Base-by-base conservation (phyloP, 1,140 invertebrate species). In the Bombus confusus region DNA sequence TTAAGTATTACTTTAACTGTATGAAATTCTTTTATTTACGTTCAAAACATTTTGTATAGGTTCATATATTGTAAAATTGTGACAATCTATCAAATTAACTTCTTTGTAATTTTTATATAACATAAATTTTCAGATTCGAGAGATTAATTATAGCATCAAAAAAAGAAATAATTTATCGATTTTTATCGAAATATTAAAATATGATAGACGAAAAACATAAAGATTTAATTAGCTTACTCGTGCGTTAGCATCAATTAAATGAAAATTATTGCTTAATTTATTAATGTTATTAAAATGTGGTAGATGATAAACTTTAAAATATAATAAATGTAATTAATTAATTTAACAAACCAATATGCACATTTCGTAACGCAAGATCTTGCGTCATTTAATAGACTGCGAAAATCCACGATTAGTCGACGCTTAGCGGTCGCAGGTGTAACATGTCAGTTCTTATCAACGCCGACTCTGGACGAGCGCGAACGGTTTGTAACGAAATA, bases 371-470 rank as follows among this genome's bases (percentile, higher is more conserved):
- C 22, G 22, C 3, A 52, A 22, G 0, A 12, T 73, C 41, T 12
- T 28, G 10, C 28, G 68, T 41, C 43, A 62, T 74, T 82, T 74
- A 73, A 43, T 10, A 41, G n/a, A 39, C n/a, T 59, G n/a, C 72
- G 73, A 68, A 66, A 77, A 83, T 52, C 18, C 34, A 34, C 72
- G 62, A 31, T 77, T 57, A 83, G 81, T 83, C 37, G n/a, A 83
- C 62, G 47, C 41, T 57, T 43, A 77, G 74, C 73, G 43, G 18
- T 28, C 81, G 81, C 41, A 41, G 73, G 73, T 83, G 81, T 68
- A 83, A 77, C 62, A 83, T 69, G 73, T 76, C 59, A 37, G 66
- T 84, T 78, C 31, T 59, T 79, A 69, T 79, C 75, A 43, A n/a
- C 34, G 22, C 47, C n/a, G 64, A 69, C 3, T 77, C 69, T 64